phyloP scores from a whole-genome alignment of 2,797 vertebrate species.

The Thunnus albacares region DNA sequence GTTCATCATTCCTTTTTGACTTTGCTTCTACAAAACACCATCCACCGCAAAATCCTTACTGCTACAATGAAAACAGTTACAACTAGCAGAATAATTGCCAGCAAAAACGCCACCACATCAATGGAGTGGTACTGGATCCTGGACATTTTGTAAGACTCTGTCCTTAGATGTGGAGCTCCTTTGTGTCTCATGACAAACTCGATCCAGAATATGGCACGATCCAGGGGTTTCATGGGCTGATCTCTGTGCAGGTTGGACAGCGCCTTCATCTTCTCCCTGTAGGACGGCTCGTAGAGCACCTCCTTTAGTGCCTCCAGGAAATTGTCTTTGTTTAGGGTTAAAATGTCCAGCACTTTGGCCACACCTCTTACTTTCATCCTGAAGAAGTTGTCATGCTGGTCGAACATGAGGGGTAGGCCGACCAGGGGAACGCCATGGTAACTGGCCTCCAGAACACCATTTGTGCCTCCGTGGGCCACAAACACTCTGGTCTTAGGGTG shows the following conservation, averaged over 20 bases:
- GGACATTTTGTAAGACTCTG: constrained; percentile 77
- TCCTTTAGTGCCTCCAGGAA: constrained; percentile 72
- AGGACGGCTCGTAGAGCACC: constrained; percentile 69
- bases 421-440: constrained; percentile 77
- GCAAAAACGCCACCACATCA: constrained; percentile 66
- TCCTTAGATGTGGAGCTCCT: constrained; percentile 71
- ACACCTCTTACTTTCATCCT: constrained; percentile 73
- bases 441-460: constrained; percentile 78
- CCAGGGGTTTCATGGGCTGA: constrained; percentile 75
- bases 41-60: constrained; percentile 49
- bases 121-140: constrained; percentile 67
- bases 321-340: constrained; percentile 63
- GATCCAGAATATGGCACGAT: constrained; percentile 79
- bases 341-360: constrained; percentile 74
- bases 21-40: constrained; percentile 59
- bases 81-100: constrained; percentile 27
- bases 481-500: constrained; percentile 76
- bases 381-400: constrained; percentile 77
- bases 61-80: constrained; percentile 16
- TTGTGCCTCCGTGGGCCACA: constrained; percentile 79
- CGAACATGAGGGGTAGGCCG: constrained; percentile 77
- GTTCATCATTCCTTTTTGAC: constrained; percentile 65
- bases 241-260: constrained; percentile 77
- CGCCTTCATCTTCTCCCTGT: constrained; percentile 76
- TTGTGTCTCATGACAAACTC: constrained; percentile 82